These are phyloP conservation scores for Erythrocebus patas DNA, from an alignment of 2,113 vertebrate species.

Conservation along the genomic window DNA sequence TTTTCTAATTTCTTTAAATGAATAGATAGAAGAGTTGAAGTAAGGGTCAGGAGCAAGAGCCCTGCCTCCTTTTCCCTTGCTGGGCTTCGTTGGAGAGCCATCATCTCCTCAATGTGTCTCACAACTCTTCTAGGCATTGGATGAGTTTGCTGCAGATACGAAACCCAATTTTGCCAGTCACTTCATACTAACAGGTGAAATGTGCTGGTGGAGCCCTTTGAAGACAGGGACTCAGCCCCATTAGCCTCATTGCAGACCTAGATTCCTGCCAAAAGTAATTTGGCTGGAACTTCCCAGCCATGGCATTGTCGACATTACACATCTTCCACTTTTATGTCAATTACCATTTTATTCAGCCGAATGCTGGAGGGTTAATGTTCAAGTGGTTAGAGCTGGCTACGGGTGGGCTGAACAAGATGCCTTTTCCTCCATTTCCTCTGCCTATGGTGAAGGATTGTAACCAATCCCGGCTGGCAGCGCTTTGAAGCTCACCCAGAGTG, in stretches of 20 bases:
- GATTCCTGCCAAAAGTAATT: conserved; percentile 21
- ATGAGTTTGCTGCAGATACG: not conserved
- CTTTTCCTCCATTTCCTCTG: not conserved
- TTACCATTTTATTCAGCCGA: conserved; percentile 16
- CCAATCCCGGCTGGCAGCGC: not conserved
- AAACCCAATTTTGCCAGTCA: not conserved
- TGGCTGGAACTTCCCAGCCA: conserved; percentile 50
- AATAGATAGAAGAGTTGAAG: not conserved
- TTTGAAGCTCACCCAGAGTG: not conserved
- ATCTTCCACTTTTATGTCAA: not conserved
- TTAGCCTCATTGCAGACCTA: not conserved
- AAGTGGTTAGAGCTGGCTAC: not conserved
- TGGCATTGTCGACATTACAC: not conserved
- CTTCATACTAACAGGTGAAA: not conserved
- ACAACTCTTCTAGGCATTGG: not conserved
- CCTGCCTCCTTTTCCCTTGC: not conserved
- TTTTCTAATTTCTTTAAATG: not conserved
- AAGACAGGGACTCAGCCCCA: not conserved
- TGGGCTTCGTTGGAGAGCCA: not conserved
- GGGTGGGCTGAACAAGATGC: not conserved
- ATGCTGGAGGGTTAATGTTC: not conserved
- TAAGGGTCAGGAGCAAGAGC: not conserved
- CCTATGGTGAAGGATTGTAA: not conserved
- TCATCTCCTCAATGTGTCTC: not conserved
- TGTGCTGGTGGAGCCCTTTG: not conserved